Evolutionary conservation across 2,888 invertebrate species (phyloP), one percentile per base, ranked within the genome.

Genomic region (Oscheius sp.): DNA sequence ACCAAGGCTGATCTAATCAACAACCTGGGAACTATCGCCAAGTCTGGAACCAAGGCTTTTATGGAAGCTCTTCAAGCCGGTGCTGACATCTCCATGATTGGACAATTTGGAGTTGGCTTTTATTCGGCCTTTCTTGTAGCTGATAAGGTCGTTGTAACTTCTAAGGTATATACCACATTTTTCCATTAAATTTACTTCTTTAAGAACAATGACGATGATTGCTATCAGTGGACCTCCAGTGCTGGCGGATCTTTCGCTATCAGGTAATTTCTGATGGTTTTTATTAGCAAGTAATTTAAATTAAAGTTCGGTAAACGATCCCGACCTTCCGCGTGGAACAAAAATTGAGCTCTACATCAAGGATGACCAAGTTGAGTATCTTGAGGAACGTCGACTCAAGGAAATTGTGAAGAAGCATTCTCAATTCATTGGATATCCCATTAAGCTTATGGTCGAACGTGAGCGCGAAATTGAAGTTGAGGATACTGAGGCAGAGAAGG

Each of bases 91-190:
- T 95, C 95, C 82, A 98, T 98, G 97, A 98, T 98, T 88, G 98
- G 98, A 89, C 97, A 98, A 89, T 98, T 98, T 89, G 97, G 97
- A 91, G 98, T 98, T 78, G 97, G 97, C 89, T 98, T 98, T 91
- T 98, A 97, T 89, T 98, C 97, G 0, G 95, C 96, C 55, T 98
- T 97, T 89, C 90, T 98, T 79, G 91, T 98, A 58, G 96, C 97
- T 42, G 97, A 98, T 88, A 91, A 83, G 86, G 84, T 85, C 53
- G 92, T 92, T 0, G 97, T 98, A 0, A 91, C 92, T 76, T 95
- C 96, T 0, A 97, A n/a, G n/a, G n/a, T n/a, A n/a, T n/a, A n/a
- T n/a, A n/a, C n/a, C n/a, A n/a, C n/a, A n/a, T n/a, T n/a, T n/a
- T n/a, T n/a, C n/a, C n/a, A n/a, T n/a, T n/a, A n/a, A n/a, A n/a